Evolutionary conservation across 2,113 vertebrate genomes (phyloP).

Genomic region (Genyomyrus donnyi): DNA sequence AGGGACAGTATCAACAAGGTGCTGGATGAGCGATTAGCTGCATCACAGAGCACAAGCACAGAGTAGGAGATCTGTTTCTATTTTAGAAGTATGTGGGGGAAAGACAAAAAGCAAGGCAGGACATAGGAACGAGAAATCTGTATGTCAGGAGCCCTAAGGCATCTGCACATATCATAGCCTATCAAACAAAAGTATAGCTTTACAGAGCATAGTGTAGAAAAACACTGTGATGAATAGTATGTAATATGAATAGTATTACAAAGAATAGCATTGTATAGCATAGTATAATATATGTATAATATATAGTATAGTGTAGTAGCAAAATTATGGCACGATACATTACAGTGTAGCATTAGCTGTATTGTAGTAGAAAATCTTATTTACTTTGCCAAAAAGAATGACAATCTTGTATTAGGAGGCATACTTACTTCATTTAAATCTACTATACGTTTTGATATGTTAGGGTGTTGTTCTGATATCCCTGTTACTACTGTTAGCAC

Average conservation of each 20-base stretch:
- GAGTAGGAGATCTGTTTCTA: background rate
- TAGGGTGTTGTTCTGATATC: background rate
- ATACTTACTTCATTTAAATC: background rate
- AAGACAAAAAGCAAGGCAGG: background rate
- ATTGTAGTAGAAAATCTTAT: background rate
- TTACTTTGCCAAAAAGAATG: background rate
- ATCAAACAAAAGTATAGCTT: background rate
- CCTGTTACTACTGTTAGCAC: background rate
- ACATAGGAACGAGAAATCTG: background rate
- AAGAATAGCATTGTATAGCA: background rate
- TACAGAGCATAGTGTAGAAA: background rate
- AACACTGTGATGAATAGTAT: background rate
- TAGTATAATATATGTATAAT: background rate
- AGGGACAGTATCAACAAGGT: background rate
- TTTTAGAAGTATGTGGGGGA: background rate
- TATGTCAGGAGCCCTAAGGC: background rate
- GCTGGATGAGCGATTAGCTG: background rate
- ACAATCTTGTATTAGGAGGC: background rate
- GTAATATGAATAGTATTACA: background rate
- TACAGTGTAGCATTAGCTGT: background rate
- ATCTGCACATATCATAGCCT: background rate
- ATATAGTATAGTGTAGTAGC: background rate
- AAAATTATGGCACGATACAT: background rate
- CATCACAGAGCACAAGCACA: background rate
- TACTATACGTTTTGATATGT: background rate